Evolutionary conservation across 2,888 invertebrate species (phyloP).

Genomic region (Zele albiditarsus): DNA sequence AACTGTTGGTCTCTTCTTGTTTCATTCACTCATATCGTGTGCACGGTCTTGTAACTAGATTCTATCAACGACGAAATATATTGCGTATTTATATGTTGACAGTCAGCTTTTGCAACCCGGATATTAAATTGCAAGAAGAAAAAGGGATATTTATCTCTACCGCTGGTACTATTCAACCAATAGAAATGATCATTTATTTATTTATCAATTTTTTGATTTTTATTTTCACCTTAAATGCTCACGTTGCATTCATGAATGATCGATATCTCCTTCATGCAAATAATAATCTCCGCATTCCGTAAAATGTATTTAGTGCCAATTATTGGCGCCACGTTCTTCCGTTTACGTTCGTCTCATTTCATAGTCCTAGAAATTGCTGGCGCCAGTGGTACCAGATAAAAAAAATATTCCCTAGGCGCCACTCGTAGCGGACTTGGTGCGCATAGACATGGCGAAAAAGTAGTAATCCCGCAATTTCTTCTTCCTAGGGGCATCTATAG

Average conservation of each 20-base stretch:
- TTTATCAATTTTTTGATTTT: neutral
- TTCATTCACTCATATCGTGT: neutral
- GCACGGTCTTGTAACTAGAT: neutral
- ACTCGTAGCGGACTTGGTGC: slow-evolving; percentile 19
- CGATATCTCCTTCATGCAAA: slow-evolving; percentile 18
- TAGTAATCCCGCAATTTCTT: slow-evolving; percentile 43
- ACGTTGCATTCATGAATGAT: slow-evolving; percentile 18
- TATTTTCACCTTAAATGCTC: neutral
- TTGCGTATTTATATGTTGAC: neutral
- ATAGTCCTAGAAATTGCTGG: slow-evolving; percentile 21
- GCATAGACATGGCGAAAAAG: slow-evolving; percentile 16
- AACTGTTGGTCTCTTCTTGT: neutral
- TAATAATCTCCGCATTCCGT: slow-evolving; percentile 12
- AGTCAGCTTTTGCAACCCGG: neutral
- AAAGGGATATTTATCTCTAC: neutral
- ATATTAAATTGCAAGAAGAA: neutral
- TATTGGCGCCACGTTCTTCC: slow-evolving; percentile 7
- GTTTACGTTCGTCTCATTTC: neutral
- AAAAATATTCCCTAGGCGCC: slow-evolving; percentile 9
- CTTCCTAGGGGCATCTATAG: slow-evolving; percentile 10
- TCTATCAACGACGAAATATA: slow-evolving; percentile 5
- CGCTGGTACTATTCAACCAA: neutral
- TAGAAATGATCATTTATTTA: neutral
- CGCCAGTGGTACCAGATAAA: slow-evolving; percentile 7
- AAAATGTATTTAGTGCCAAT: slow-evolving; percentile 16